Evolutionary conservation across 2,113 vertebrate genomes (phyloP).

Genomic region (Phaethornis superciliosus): DNA sequence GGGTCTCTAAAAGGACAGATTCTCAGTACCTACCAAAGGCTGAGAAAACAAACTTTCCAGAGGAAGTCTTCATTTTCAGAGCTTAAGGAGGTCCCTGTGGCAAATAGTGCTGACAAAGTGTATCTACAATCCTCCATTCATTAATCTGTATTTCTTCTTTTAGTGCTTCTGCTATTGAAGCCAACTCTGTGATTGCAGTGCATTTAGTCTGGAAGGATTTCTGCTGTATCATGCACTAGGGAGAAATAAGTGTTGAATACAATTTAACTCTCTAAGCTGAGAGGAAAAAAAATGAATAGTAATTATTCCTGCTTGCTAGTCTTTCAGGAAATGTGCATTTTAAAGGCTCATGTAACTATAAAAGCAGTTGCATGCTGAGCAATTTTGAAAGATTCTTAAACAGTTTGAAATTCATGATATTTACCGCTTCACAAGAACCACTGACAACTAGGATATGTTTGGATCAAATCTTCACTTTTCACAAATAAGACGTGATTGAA

Average conservation of each 20-base stretch:
- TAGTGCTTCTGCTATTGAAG: conserved; percentile 52
- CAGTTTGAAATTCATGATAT: conserved; percentile 44
- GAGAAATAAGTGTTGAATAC: conserved; percentile 70
- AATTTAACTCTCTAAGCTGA: conserved; percentile 67
- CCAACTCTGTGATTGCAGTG: conserved; percentile 53
- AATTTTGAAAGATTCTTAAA: conserved; percentile 53
- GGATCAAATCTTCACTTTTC: conserved; percentile 15
- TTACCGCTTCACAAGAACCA: conserved; percentile 49
- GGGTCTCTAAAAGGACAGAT: background rate
- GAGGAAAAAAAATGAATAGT: conserved; percentile 60
- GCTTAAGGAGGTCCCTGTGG: conserved; percentile 37
- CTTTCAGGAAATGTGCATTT: conserved; percentile 69
- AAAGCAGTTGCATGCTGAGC: conserved; percentile 61
- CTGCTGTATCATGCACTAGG: conserved; percentile 69
- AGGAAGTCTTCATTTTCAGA: conserved; percentile 37
- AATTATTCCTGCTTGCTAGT: conserved; percentile 68
- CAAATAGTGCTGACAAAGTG: conserved; percentile 49
- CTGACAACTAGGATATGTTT: conserved; percentile 20
- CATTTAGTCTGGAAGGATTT: conserved; percentile 66
- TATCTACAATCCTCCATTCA: conserved; percentile 55
- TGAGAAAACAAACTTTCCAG: conserved; percentile 3
- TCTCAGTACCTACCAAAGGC: background rate
- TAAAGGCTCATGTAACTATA: conserved; percentile 52
- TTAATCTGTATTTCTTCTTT: conserved; percentile 64
- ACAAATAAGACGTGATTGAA: conserved; percentile 57